Base-by-base conservation (phyloP, 2,888 invertebrate species). In the Apamea epomidion region DNA sequence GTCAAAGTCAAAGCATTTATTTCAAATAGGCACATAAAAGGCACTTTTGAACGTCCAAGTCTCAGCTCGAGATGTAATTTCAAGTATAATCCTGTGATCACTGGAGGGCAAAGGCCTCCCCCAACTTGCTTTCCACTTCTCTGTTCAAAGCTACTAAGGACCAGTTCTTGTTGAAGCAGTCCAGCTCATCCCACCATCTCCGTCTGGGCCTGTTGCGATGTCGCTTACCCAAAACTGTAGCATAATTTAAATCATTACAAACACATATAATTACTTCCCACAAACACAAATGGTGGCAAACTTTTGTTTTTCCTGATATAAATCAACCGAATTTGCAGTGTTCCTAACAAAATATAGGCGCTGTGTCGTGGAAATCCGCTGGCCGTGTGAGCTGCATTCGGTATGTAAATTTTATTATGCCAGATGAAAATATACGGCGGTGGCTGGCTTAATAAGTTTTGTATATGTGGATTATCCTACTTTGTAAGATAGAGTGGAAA, bases 391-490 rank as follows among this genome's bases (percentile, higher is more conserved):
- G 90, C 82, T 91, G 92, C 93, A 92, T 92, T 93, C 90, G 86
- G 86, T 92, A 94, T 94, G 94, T 88, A 92, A 93, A 94, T 94
- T 93, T 93, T 93, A 94, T 94, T 92, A 91, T 90, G 71, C 81
- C 89, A 91, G 91, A 93, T 93, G 92, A 92, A 92, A 93, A 93
- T 93, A 92, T 92, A 91, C 84, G 72, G 84, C 79, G 67, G 81
- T 74, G 82, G 89, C 75, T 90, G 87, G 89, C 87, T 91, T 91
- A 92, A 90, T 91, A 91, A 92, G 88, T 89, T 88, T 60, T 45
- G 78, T 87, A 71, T 86, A 73, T 84, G 84, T 73, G 80, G 81
- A 84, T 85, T 79, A 80, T 78, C 45, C 70, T 71, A 45, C 60
- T 82, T 71, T 77, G 68, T 75, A 87, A 87, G 87, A 84, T 84